Evolutionary conservation across 2,888 invertebrate genomes (phyloP).

Genomic region (Troides helena): DNA sequence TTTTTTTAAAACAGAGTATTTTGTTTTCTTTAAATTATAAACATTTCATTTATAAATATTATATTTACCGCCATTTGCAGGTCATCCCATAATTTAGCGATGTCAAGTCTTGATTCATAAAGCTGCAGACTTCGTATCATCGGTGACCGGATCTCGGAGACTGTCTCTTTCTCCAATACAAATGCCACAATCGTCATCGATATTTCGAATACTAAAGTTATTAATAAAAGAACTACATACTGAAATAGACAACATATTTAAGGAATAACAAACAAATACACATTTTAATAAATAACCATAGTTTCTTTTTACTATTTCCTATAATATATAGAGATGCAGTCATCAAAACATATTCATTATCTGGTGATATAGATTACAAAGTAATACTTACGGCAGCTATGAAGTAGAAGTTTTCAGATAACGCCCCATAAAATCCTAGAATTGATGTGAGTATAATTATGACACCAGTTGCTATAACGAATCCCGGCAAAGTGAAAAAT

Average conservation of each 20-base stretch:
- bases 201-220: conserved; percentile 62
- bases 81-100: conserved; percentile 61
- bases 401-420: conserved; percentile 90
- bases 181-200: conserved; percentile 55
- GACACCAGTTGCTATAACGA: conserved; percentile 84
- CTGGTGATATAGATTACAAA: not conserved
- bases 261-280: too few species aligned
- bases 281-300: too few species aligned
- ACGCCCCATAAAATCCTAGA: conserved; percentile 92
- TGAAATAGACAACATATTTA: conserved; percentile 40
- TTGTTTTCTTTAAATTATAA: not conserved
- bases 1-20: too few species aligned
- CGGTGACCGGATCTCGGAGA: conserved; percentile 47
- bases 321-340: not conserved
- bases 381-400: conserved; percentile 83
- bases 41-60: conserved; percentile 23
- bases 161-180: conserved; percentile 48
- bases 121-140: conserved; percentile 53
- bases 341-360: not conserved
- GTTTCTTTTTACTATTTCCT: too few species aligned
- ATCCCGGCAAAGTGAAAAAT: conserved; percentile 84
- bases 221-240: conserved; percentile 56
- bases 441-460: conserved; percentile 86
- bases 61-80: conserved; percentile 57
- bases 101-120: conserved; percentile 49